Conservation (phyloP, 1,140 invertebrate genomes). For the Tetraneura akinire region DNA sequence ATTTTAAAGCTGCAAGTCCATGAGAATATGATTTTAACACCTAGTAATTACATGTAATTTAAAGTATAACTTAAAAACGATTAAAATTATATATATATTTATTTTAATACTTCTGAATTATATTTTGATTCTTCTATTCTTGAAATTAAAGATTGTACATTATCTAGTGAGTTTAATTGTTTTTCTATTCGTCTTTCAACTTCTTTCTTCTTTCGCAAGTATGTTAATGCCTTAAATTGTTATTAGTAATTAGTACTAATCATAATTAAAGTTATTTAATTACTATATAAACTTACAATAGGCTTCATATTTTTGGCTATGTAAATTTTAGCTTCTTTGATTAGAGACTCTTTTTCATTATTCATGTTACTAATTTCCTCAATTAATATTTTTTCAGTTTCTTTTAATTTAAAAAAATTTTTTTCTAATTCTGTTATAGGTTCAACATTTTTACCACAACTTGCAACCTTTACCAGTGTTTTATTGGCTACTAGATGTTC, state of each 20-base stretch:
- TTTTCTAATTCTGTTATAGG: slow-evolving; percentile 44
- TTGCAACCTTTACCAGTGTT: slow-evolving; percentile 31
- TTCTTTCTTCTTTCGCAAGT: slow-evolving; percentile 40
- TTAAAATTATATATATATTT: background rate
- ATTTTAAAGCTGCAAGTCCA: slow-evolving; percentile 44
- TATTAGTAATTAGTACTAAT: background rate
- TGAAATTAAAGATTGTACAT: slow-evolving; percentile 39
- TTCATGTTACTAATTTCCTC: slow-evolving; percentile 43
- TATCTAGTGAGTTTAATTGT: slow-evolving; percentile 34
- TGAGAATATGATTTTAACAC: slow-evolving; percentile 30
- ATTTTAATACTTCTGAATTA: slow-evolving; percentile 37
- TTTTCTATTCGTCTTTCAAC: slow-evolving; percentile 45
- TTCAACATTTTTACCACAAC: slow-evolving; percentile 37
- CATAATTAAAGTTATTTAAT: background rate
- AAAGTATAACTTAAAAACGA: background rate
- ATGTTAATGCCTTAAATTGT: slow-evolving; percentile 30
- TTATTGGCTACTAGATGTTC: slow-evolving; percentile 42
- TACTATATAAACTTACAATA: slow-evolving; percentile 32
- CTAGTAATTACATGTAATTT: slow-evolving; percentile 6
- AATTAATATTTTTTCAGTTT: slow-evolving; percentile 43
- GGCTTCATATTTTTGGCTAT: slow-evolving; percentile 48
- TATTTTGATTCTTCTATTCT: slow-evolving; percentile 49
- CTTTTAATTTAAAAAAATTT: slow-evolving; percentile 45
- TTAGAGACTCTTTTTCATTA: slow-evolving; percentile 34
- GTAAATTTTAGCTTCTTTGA: slow-evolving; percentile 38